Conservation (phyloP, 2,888 invertebrate species). For the Drepanosiphum platanoidis region DNA sequence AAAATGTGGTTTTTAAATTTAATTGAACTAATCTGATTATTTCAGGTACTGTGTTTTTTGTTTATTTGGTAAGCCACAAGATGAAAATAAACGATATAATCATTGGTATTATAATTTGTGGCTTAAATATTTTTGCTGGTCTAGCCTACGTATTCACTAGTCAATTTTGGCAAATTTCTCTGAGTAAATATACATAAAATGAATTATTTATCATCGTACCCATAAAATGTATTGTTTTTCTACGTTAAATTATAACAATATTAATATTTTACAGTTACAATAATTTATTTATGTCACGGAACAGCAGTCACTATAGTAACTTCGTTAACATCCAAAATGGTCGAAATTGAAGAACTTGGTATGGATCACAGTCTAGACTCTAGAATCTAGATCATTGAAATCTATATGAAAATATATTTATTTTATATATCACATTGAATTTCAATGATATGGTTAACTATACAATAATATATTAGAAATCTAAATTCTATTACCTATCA, state of each 20-base stretch:
- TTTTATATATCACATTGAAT: no score
- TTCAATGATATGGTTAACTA: background rate
- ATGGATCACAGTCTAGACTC: no score
- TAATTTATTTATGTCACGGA: constrained; percentile 53
- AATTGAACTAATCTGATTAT: background rate
- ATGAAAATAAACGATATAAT: constrained; percentile 64
- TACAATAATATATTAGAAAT: background rate
- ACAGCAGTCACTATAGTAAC: constrained; percentile 29
- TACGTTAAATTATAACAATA: background rate
- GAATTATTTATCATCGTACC: background rate
- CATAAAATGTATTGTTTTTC: background rate
- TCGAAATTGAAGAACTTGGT: constrained; percentile 49
- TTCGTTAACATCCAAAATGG: constrained; percentile 53
- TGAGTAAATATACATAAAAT: constrained; percentile 62
- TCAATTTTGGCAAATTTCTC: constrained; percentile 60
- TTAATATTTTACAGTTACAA: constrained; percentile 34
- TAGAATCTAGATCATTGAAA: no score
- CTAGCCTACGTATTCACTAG: constrained; percentile 60
- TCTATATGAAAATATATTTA: no score
- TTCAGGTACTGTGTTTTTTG: constrained; percentile 64
- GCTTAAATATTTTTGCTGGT: constrained; percentile 60
- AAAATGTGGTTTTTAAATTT: no score
- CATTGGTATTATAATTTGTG: constrained; percentile 64
- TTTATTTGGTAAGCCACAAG: constrained; percentile 63
- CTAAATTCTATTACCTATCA: background rate